Percentiles rank a stretch among this genome's conserved stretches.
phyloP scores from a whole-genome alignment of 2,888 invertebrate genomes.

The Volucella zonaria region DNA sequence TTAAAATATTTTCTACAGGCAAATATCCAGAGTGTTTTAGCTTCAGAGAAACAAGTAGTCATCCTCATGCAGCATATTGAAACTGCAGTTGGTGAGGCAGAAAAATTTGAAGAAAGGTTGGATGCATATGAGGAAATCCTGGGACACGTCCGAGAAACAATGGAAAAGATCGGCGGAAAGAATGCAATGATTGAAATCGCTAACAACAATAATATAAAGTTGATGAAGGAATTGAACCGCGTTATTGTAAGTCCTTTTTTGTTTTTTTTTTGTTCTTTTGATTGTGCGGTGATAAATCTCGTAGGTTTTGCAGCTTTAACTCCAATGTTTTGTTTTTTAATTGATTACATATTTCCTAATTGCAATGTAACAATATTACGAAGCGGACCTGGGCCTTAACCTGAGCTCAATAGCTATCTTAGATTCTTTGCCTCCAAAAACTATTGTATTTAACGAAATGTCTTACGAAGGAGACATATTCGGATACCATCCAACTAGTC shows the following conservation, averaged over 20 bases:
- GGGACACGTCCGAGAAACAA: constrained; percentile 92
- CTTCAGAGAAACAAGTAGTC: constrained; percentile 92
- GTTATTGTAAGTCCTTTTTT: constrained; percentile 86
- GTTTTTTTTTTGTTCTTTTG: not conserved
- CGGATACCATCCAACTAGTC: too few relatives aligned
- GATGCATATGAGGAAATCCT: constrained; percentile 91
- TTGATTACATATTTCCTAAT: not conserved
- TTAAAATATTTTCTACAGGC: constrained; percentile 82
- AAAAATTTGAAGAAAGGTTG: constrained; percentile 88
- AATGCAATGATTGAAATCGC: constrained; percentile 93
- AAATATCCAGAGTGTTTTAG: constrained; percentile 95
- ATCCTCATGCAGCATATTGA: constrained; percentile 91
- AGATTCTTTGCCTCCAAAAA: too few relatives aligned
- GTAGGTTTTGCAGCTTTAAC: too few relatives aligned
- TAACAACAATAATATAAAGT: constrained; percentile 91
- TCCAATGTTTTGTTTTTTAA: not conserved
- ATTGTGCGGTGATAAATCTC: not conserved
- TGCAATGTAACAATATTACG: too few relatives aligned
- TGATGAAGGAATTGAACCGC: constrained; percentile 90
- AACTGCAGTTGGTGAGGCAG: constrained; percentile 89
- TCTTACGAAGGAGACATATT: too few relatives aligned
- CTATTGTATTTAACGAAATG: too few relatives aligned
- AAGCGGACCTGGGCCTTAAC: too few relatives aligned
- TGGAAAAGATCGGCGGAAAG: constrained; percentile 95
- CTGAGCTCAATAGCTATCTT: too few relatives aligned